A percentile compares a stretch with the other conserved stretches of the same genome.
Evolutionary conservation across 2,113 vertebrate genomes (phyloP).

Genomic region (Platanista minor): DNA sequence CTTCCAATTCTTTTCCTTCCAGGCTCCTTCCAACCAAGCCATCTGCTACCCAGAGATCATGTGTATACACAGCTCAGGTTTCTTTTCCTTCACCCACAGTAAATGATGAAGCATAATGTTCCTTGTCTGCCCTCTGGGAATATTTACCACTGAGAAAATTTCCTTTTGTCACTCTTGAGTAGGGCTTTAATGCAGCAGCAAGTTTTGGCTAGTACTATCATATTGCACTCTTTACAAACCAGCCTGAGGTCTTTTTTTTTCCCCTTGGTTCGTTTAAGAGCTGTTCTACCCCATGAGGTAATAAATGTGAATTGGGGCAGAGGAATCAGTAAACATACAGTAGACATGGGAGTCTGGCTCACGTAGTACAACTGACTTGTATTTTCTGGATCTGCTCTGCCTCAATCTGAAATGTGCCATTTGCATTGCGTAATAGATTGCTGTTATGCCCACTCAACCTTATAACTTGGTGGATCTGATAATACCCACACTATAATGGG

Average conservation of each 20-base stretch:
- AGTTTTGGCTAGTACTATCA: background rate
- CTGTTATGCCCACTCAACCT: background rate
- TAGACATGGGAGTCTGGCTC: background rate
- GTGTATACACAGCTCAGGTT: background rate
- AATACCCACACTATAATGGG: background rate
- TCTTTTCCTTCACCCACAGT: background rate
- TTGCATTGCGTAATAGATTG: background rate
- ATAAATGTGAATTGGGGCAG: background rate
- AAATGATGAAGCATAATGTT: background rate
- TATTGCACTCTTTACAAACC: background rate
- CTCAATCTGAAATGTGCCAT: background rate
- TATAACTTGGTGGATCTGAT: background rate
- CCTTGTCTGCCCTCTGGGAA: background rate
- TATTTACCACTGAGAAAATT: constrained; percentile 33
- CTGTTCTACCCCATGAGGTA: background rate
- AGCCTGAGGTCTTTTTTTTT: background rate
- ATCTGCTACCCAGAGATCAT: background rate
- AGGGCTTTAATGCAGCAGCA: constrained; percentile 16
- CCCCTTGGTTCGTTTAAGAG: background rate
- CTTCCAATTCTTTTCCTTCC: background rate
- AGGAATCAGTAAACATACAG: background rate
- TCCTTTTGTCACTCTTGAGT: constrained; percentile 25
- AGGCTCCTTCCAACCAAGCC: background rate
- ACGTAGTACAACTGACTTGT: background rate
- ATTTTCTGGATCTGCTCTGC: background rate